Evolutionary conservation across 2,888 invertebrate genomes (phyloP).

Genomic region (Ormyrus nitidulus): DNA sequence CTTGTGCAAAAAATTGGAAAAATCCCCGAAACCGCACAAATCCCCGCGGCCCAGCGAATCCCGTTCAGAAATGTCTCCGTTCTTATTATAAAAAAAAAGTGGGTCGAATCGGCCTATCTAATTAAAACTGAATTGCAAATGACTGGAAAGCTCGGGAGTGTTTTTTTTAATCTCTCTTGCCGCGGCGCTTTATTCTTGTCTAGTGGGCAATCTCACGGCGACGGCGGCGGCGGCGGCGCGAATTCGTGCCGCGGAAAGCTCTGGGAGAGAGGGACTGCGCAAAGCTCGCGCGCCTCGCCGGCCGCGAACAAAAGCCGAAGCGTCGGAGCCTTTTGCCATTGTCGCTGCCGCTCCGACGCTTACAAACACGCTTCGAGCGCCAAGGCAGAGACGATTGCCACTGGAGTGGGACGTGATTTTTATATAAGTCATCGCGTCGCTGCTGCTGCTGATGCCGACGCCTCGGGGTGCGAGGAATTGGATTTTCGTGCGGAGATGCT

Average conservation of each 20-base stretch:
- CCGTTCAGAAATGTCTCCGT: too few species aligned
- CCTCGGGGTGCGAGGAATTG: too few species aligned
- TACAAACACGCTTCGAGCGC: background rate
- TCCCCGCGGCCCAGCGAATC: too few species aligned
- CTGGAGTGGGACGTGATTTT: too few species aligned
- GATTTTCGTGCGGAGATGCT: too few species aligned
- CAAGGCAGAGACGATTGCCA: too few species aligned
- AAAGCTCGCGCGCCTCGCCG: constrained; percentile 13
- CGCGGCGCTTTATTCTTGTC: constrained; percentile 30
- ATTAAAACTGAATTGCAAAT: constrained; percentile 53
- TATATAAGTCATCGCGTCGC: too few species aligned
- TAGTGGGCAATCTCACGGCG: constrained; percentile 48
- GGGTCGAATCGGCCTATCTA: background rate
- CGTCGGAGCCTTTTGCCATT: constrained; percentile 1
- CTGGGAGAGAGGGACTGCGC: constrained; percentile 15
- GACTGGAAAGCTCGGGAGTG: background rate
- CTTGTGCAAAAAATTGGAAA: too few species aligned
- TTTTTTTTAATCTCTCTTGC: constrained; percentile 46
- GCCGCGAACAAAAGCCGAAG: constrained; percentile 39
- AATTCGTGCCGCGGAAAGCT: constrained; percentile 27
- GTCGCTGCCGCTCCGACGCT: background rate
- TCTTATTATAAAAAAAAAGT: too few species aligned
- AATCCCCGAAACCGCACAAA: too few species aligned
- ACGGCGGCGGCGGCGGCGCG: background rate
- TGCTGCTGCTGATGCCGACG: too few species aligned